Base-by-base conservation (phyloP, 2,797 vertebrate species). In the Arctocebus calabarensis region DNA sequence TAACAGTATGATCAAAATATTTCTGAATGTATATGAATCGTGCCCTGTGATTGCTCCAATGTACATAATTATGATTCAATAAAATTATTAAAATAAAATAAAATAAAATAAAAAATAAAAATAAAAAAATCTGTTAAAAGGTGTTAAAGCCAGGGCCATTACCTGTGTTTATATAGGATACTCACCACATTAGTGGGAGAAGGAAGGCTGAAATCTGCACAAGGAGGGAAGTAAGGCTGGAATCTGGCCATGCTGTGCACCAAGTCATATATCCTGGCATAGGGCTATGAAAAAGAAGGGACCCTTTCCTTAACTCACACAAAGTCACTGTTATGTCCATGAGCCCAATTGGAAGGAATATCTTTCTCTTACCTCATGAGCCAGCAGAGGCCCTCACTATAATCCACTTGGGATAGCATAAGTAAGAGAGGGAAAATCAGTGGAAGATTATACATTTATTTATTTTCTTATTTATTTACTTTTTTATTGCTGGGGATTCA, bases 331-430 rank as follows among this genome's bases (percentile, higher is more conserved):
- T 29, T n/a, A 37, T 94, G 70, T 43, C 84, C 86, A 88, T 0
- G 5, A 82, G 43, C 17, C 62, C 45, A 45, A 66, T 55, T 19
- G 34, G 5, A 84, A 8, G 8, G 7, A 22, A 40, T 70, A 7
- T 1, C 52, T 85, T 86, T 73, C 29, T 68, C 92, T 84, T 1
- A 84, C 27, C 40, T 52, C 27, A 1, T 29, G 22, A 16, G 70
- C 83, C 32, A 48, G 29, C 66, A 92, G 32, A 79, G 12, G 8
- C 32, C 27, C 27, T 81, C 23, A 37, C 52, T 85, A 5, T 94
- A 97, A 91, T 52, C 32, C 14, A 2, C 16, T 10, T 74, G 37
- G 19, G 9, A 20, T 94, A 82, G 25, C n/a, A 91, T 45, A 96
- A 84, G n/a, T 68, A 79, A 84, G 40, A 88, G 94, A 62, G 37